Conservation (phyloP, 2,797 vertebrate species). For the Chaenodraco wilsoni region DNA sequence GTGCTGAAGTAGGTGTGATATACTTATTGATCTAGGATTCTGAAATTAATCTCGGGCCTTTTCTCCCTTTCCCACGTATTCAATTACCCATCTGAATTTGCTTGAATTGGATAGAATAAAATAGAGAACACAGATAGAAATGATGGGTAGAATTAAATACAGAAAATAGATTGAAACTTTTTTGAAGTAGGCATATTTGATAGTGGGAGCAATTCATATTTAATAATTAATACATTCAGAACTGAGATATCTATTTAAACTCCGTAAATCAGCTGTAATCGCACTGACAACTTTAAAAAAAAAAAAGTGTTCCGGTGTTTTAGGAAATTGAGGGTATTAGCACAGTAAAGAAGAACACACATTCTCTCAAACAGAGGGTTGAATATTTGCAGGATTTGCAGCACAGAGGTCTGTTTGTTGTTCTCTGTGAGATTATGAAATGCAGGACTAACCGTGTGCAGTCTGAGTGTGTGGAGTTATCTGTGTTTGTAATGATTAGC, state of each 20-base stretch:
- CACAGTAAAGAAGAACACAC: background rate
- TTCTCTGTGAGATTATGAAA: constrained; percentile 62
- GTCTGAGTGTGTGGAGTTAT: constrained; percentile 76
- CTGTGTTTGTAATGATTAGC: constrained; percentile 81
- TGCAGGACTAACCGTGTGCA: constrained; percentile 45
- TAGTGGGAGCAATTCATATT: background rate
- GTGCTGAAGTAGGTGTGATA: constrained; percentile 76
- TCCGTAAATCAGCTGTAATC: background rate
- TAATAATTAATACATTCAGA: background rate
- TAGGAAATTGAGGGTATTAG: background rate
- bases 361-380: background rate
- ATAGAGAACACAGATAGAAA: constrained; percentile 15
- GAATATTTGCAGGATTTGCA: constrained; percentile 32
- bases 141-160: constrained; percentile 8
- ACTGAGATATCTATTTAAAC: background rate
- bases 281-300: background rate
- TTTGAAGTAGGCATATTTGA: constrained; percentile 5
- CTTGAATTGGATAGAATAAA: constrained; percentile 30
- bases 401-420: constrained; percentile 65
- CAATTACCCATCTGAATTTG: constrained; percentile 58
- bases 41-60: constrained; percentile 73
- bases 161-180: background rate
- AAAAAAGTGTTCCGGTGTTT: background rate
- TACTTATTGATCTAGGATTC: constrained; percentile 75
- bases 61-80: constrained; percentile 68